Evolutionary conservation across 2,888 invertebrate genomes (phyloP), one percentile per base, ranked within the genome.

Genomic region (Microplitis deprimator): DNA sequence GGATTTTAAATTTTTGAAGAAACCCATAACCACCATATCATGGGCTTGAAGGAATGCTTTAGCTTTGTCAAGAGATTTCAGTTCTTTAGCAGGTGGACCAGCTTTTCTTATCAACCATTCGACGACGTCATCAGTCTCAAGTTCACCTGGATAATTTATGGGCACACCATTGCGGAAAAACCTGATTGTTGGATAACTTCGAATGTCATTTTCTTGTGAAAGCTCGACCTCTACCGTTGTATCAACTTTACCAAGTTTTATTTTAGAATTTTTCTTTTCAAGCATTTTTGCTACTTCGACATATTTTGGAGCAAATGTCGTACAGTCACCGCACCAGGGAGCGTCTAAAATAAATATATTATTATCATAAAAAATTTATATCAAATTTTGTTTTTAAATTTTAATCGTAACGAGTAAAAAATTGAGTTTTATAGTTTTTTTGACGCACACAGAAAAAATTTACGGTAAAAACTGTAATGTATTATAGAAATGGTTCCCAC

Each of bases 311-410:
- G 97, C 98, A 81, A 99, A 92, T 17, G 97, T 95, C 91, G 99
- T 99, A 93, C 99, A 99, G 90, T 99, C 99, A 83, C 98, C 99
- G 91, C 99, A 99, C 99, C 99, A 99, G 87, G 99, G 99, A 74
- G 99, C 99, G 93, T 99, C 98, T 98, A 62, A n/a, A 41, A 75
- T 50, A 29, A 29, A 4, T 29, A 29, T 3, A 29, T 4, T 4
- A 29, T 29, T 29, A 29, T 29, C 4, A 29, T 29, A 29, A 29
- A 29, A 29, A 4, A 29, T 29, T 29, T 29, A 3, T 29, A 4
- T 29, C 16, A 64, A 64, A n/a, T 64, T 64, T 50, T 50, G 50
- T 10, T 50, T 4, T 50, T 50, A 13, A 50, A 50, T 50, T 64
- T 64, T 64, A 8, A 10, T 17, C 1, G 17, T n/a, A 50, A 5